Conservation (phyloP, 2,113 vertebrate genomes). For the Promerops cafer region DNA sequence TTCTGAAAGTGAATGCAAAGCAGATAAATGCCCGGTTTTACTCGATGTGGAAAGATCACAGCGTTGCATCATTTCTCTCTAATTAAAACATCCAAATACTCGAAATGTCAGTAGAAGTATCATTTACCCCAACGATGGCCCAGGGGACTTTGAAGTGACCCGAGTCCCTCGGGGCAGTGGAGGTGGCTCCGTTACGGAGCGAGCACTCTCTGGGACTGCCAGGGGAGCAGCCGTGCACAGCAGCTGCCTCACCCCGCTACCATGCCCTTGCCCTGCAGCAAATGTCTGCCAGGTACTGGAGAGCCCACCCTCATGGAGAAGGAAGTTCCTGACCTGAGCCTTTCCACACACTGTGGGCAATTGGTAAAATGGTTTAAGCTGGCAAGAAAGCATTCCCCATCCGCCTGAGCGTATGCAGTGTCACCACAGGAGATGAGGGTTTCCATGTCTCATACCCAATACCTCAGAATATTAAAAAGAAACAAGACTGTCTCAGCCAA, state of each 20-base stretch:
- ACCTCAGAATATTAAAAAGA: neutral
- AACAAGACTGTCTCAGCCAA: neutral
- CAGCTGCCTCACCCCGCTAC: neutral
- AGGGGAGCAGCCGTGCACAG: neutral
- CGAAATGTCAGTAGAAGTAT: neutral
- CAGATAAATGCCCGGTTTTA: neutral
- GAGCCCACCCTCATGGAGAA: neutral
- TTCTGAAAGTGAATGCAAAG: neutral
- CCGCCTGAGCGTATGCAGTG: fast-evolving
- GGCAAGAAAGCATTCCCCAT: neutral
- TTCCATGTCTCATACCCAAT: neutral
- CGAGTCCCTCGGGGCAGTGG: neutral
- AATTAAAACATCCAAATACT: neutral
- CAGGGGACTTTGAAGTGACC: neutral
- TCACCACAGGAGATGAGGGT: neutral
- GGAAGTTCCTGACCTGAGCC: neutral
- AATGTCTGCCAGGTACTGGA: fast-evolving
- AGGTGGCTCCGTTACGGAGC: fast-evolving
- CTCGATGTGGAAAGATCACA: fast-evolving
- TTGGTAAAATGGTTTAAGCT: neutral
- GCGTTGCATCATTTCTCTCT: neutral
- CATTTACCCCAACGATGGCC: neutral
- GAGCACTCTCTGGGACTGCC: neutral
- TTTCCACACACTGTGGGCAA: neutral
- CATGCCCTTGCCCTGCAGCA: neutral